Percentiles rank a stretch among this genome's conserved stretches.
Evolutionary conservation across 2,797 vertebrate genomes (phyloP).

Genomic region (Sebastes oblongus): DNA sequence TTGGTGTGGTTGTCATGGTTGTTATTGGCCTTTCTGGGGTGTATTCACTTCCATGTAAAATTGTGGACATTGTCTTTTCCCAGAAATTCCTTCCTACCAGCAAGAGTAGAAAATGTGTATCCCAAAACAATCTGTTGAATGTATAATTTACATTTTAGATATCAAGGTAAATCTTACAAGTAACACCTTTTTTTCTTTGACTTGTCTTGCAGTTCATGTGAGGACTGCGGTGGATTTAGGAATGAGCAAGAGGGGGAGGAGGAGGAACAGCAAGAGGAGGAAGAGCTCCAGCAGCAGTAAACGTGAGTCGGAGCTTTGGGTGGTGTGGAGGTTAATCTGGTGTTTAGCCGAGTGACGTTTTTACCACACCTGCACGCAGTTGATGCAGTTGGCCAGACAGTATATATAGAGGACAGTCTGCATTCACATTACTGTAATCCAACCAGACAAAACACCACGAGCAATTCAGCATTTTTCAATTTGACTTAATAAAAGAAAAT

Average conservation of each 20-base stretch:
- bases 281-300: conserved; percentile 86
- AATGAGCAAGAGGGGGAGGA: conserved; percentile 89
- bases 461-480: neutral
- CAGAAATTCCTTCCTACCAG: neutral
- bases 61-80: neutral
- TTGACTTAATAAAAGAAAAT: neutral
- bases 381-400: neutral
- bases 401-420: no score
- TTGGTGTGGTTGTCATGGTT: neutral
- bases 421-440: neutral
- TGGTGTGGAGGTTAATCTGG: conserved; percentile 54
- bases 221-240: conserved; percentile 14
- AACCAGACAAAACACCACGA: neutral
- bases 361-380: conserved; percentile 23
- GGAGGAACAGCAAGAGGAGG: conserved; percentile 85
- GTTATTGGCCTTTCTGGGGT: neutral
- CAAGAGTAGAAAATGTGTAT: neutral
- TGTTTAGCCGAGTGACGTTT: conserved; percentile 70
- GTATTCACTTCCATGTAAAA: neutral
- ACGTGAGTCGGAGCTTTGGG: conserved; percentile 81
- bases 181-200: neutral
- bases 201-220: conserved; percentile 27
- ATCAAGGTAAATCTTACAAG: neutral
- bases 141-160: neutral
- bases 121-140: neutral